Conservation (phyloP, 2,888 invertebrate species). For the Cryptocephalus moraei region DNA sequence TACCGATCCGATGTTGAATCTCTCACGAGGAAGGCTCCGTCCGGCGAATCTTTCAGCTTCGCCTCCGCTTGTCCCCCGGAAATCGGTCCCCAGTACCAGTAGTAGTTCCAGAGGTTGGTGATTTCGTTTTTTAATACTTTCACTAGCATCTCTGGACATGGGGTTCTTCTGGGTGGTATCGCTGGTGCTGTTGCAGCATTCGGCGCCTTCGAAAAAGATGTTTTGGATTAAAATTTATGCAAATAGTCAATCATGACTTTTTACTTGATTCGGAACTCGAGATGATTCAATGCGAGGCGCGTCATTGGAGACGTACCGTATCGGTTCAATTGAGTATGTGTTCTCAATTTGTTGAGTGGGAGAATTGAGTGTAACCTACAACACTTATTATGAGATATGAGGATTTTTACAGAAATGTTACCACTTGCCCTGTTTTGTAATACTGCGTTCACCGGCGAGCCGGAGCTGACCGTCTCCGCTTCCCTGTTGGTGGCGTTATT, state of each 20-base stretch:
- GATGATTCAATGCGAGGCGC: not conserved
- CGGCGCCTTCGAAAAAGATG: conserved; percentile 1
- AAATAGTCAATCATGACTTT: not conserved
- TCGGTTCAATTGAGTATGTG: not conserved
- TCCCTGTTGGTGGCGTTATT: too few species aligned
- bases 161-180: conserved; percentile 11
- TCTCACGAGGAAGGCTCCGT: conserved; percentile 69
- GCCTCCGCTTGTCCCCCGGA: conserved; percentile 61
- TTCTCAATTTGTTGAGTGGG: not conserved
- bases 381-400: not conserved
- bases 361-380: not conserved
- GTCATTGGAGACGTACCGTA: not conserved
- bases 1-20: conserved; percentile 59
- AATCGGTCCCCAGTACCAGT: conserved; percentile 79
- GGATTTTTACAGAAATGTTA: not conserved
- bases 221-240: not conserved
- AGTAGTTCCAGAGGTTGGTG: conserved; percentile 40
- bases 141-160: conserved; percentile 9
- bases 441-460: too few species aligned
- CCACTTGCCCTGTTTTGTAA: too few species aligned
- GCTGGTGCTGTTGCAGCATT: conserved; percentile 3
- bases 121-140: conserved; percentile 26
- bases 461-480: too few species aligned
- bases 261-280: not conserved
- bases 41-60: conserved; percentile 55